Percentiles rank a stretch among this genome's conserved stretches.
These are phyloP conservation scores for Tolmerus cingulatus DNA, from an alignment of 2,888 invertebrate genomes.

Conservation along the genomic window DNA sequence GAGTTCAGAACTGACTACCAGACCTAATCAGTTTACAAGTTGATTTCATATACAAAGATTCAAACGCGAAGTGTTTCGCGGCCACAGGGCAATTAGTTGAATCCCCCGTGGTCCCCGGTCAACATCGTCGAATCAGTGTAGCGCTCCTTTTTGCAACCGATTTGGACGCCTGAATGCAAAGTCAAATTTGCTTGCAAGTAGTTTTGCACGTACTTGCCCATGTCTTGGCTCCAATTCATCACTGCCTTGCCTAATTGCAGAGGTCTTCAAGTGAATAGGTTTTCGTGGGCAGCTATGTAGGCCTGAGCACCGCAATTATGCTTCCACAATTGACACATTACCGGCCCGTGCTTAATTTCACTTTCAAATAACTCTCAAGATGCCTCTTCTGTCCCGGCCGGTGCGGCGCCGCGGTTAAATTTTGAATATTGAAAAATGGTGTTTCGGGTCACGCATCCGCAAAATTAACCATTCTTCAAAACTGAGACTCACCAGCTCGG, in stretches of 20 bases:
- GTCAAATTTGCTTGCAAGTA: background rate
- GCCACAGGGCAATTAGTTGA: background rate
- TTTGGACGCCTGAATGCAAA: background rate
- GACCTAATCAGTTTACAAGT: background rate
- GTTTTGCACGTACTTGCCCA: background rate
- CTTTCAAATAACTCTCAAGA: background rate
- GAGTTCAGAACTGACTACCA: background rate
- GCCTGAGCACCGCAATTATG: background rate
- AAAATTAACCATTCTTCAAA: background rate
- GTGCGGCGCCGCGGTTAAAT: background rate
- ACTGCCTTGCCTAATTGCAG: background rate
- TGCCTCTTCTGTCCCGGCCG: background rate
- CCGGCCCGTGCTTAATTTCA: background rate
- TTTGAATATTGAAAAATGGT: background rate
- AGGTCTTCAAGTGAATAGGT: background rate
- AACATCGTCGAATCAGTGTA: background rate
- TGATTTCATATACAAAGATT: background rate
- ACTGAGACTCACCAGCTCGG: background rate
- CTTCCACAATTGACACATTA: background rate
- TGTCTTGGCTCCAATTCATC: background rate
- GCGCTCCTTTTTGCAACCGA: background rate
- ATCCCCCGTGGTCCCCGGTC: background rate
- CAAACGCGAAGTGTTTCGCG: background rate
- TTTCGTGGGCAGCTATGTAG: background rate
- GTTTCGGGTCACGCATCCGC: background rate